Evolutionary conservation across 2,888 invertebrate genomes (phyloP).

Genomic region (Arrhopalites spinosus): DNA sequence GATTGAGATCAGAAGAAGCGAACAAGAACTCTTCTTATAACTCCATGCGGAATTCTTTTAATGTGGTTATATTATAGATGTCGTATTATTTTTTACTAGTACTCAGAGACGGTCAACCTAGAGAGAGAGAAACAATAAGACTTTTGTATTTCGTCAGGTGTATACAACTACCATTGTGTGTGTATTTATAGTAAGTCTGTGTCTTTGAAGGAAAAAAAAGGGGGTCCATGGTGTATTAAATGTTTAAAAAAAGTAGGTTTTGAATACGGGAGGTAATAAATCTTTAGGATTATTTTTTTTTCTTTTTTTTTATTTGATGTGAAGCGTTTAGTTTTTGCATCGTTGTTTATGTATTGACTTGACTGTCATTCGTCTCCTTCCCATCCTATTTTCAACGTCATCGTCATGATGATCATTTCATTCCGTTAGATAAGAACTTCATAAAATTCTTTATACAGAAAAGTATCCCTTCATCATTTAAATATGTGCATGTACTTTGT

Average conservation of each 20-base stretch:
- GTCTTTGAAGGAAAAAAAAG: background rate
- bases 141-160: background rate
- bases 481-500: too few species aligned
- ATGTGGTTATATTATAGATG: conserved; percentile 8
- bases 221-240: conserved; percentile 26
- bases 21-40: too few species aligned
- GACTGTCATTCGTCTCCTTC: conserved; percentile 12
- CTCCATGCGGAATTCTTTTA: conserved; percentile 6
- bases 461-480: too few species aligned
- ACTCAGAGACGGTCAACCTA: conserved; percentile 7
- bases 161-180: background rate
- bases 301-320: conserved; percentile 3
- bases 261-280: conserved; percentile 35
- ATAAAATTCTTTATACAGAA: conserved; percentile 11
- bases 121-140: background rate
- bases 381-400: conserved; percentile 25
- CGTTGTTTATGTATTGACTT: background rate
- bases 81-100: conserved; percentile 13
- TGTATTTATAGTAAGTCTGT: background rate
- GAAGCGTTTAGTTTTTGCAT: conserved; percentile 29
- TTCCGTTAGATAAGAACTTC: conserved; percentile 30
- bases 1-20: conserved; percentile 4
- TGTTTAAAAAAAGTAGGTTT: conserved; percentile 33
- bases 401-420: conserved; percentile 24
- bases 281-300: conserved; percentile 10